Conservation (phyloP, 2,888 invertebrate species). For the Zeuzera pyrina region DNA sequence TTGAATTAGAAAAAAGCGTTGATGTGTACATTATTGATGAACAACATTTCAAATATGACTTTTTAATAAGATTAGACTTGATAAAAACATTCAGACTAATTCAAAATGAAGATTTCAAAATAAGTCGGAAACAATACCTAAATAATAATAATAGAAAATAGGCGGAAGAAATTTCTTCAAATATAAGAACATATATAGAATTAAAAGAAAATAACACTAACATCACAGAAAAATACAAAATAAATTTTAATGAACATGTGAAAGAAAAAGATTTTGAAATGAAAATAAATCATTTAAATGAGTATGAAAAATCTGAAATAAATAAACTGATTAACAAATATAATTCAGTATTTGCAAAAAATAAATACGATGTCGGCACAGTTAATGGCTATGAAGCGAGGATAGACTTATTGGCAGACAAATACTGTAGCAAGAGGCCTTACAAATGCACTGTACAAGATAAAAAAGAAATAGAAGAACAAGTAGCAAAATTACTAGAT, state of each 20-base stretch:
- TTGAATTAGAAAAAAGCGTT: no score
- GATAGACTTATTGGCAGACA: conserved; percentile 11
- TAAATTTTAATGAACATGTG: no score
- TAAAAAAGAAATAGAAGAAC: conserved; percentile 13
- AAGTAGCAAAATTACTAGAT: no score
- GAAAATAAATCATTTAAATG: no score
- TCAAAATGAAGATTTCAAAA: conserved; percentile 1
- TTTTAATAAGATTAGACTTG: conserved; percentile 8
- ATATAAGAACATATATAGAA: background rate
- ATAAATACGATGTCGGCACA: conserved; percentile 4
- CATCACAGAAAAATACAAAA: no score
- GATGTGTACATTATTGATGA: conserved; percentile 5
- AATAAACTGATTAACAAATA: conserved; percentile 1
- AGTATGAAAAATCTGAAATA: conserved; percentile 18
- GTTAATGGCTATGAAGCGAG: conserved; percentile 9
- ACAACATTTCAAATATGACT: conserved; percentile 7
- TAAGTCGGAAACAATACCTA: background rate
- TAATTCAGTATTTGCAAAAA: conserved; percentile 5
- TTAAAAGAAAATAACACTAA: no score
- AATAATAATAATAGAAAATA: conserved; percentile 14
- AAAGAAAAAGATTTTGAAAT: no score
- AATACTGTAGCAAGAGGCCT: conserved; percentile 13
- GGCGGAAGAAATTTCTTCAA: conserved; percentile 12
- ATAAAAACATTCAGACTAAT: background rate
- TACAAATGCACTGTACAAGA: conserved; percentile 12